Conservation (phyloP, 2,797 vertebrate genomes). For the Hipposideros larvatus region DNA sequence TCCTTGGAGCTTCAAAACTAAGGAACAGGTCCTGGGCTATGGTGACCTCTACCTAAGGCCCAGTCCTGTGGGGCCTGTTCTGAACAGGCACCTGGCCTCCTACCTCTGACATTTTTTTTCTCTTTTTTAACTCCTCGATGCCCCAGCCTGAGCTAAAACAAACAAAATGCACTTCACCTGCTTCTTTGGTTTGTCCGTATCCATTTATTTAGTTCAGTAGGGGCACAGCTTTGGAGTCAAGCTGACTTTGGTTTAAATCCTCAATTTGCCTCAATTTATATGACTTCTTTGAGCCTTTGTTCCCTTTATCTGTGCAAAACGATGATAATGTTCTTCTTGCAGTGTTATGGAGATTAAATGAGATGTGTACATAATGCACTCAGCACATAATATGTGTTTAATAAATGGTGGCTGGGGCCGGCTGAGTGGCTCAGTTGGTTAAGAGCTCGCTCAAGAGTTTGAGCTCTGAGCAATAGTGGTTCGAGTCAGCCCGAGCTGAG, state of each 20-base stretch:
- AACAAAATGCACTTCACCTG: background rate
- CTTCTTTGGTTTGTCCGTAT: slow-evolving; percentile 1
- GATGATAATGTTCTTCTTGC: background rate
- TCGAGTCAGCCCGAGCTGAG: no score
- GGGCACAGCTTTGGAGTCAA: background rate
- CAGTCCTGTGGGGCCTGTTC: background rate
- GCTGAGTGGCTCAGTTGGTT: no score
- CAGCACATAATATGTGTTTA: background rate
- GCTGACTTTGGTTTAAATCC: background rate
- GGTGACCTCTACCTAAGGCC: background rate
- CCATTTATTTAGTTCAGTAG: background rate
- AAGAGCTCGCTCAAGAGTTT: no score
- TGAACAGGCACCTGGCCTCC: background rate
- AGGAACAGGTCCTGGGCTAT: background rate
- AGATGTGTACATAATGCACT: background rate
- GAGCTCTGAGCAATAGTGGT: no score
- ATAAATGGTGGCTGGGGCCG: no score
- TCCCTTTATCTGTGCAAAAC: background rate
- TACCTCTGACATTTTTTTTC: background rate
- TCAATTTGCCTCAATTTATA: background rate
- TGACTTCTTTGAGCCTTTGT: slow-evolving; percentile 5
- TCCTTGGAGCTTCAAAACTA: background rate
- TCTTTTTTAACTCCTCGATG: background rate
- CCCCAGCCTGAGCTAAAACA: background rate
- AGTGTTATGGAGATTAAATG: background rate